These are phyloP conservation scores for Muraenolepis orangiensis DNA, from an alignment of 2,797 vertebrate species.

Conservation along the genomic window DNA sequence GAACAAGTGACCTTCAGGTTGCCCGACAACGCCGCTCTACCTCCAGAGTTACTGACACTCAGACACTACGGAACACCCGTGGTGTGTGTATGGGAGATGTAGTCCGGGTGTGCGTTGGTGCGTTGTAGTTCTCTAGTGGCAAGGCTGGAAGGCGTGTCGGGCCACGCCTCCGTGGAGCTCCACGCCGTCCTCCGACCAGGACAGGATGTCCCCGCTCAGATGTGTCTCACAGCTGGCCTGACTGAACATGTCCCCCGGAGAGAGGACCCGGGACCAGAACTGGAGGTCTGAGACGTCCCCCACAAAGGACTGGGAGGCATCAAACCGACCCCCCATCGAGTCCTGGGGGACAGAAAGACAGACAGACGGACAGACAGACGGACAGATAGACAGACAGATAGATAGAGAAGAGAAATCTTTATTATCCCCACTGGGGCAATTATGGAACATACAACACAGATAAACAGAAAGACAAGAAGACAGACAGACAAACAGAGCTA, in stretches of 20 bases:
- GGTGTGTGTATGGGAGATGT: neutral
- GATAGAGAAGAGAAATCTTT: no score
- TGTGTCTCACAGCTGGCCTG: constrained; percentile 73
- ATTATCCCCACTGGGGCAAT: no score
- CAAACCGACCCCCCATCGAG: constrained; percentile 79
- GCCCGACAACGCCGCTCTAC: no score
- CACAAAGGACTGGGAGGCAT: constrained; percentile 81
- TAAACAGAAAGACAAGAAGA: neutral
- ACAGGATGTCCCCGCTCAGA: constrained; percentile 72
- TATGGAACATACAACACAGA: no score
- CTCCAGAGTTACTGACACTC: no score
- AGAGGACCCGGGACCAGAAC: constrained; percentile 81
- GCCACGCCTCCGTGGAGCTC: constrained; percentile 81
- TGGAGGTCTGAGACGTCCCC: constrained; percentile 81
- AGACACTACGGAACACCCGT: no score
- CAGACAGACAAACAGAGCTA: neutral
- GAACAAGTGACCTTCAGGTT: no score
- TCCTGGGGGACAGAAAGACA: constrained; percentile 61
- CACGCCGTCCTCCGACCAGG: constrained; percentile 72
- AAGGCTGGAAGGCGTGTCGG: constrained; percentile 77
- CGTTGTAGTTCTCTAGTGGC: constrained; percentile 61
- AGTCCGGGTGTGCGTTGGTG: neutral
- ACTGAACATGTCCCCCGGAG: constrained; percentile 70
- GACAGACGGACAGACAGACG: neutral
- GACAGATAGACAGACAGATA: no score